These are phyloP conservation scores for Seladonia tumulorum DNA, from an alignment of 2,888 invertebrate species.

Conservation along the genomic window DNA sequence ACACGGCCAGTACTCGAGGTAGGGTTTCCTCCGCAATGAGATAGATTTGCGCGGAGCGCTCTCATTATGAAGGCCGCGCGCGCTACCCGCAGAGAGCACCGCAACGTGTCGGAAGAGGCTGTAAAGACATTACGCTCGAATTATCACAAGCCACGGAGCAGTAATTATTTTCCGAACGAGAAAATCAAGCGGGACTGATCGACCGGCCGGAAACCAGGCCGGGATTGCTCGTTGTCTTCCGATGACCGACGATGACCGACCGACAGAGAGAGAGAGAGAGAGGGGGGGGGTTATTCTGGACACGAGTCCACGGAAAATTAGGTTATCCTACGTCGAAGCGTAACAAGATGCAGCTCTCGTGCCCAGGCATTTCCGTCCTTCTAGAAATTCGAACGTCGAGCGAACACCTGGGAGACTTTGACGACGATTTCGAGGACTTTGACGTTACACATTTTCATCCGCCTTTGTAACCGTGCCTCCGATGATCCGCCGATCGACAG, in stretches of 20 bases:
- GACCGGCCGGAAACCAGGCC: not conserved
- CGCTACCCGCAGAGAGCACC: slow-evolving; percentile 41
- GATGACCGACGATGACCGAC: slow-evolving; percentile 17
- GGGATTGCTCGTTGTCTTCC: slow-evolving; percentile 15
- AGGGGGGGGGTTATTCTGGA: not conserved
- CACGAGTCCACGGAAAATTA: not conserved
- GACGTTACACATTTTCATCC: not conserved
- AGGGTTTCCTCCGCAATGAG: slow-evolving; percentile 61
- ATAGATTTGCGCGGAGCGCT: slow-evolving; percentile 60
- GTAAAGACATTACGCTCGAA: slow-evolving; percentile 62
- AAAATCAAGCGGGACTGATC: slow-evolving; percentile 29
- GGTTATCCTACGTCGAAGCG: not conserved
- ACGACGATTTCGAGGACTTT: not conserved
- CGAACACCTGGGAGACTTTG: not conserved
- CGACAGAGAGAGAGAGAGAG: not conserved
- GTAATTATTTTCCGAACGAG: slow-evolving; percentile 52
- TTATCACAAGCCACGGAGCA: slow-evolving; percentile 51
- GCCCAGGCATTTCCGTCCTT: no score
- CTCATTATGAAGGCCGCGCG: slow-evolving; percentile 61
- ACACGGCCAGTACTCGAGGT: slow-evolving; percentile 54
- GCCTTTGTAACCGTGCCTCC: not conserved
- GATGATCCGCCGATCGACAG: not conserved
- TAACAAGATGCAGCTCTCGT: not conserved
- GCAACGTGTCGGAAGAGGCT: slow-evolving; percentile 37
- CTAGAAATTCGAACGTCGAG: not conserved